Conservation (phyloP, 2,113 vertebrate species). For the Bambusicola thoracicus region DNA sequence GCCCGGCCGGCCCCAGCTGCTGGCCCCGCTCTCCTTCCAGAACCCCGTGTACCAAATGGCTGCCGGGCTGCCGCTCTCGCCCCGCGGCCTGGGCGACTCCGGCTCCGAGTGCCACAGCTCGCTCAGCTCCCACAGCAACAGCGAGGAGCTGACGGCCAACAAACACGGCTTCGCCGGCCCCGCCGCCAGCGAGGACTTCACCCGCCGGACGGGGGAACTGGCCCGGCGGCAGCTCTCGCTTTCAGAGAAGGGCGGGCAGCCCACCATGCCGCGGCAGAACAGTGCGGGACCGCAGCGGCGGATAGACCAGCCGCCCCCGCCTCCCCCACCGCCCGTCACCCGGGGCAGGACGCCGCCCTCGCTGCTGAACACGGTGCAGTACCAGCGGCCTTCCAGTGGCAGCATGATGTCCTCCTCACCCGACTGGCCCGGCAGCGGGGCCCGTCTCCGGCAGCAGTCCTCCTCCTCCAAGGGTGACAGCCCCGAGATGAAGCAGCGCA, state of each 20-base stretch:
- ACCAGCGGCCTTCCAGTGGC: slow-evolving; percentile 90
- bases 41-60: slow-evolving; percentile 99
- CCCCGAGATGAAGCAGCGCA: slow-evolving; percentile 92
- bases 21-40: slow-evolving; percentile 96
- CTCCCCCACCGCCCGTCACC: slow-evolving; percentile 70
- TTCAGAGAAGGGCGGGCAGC: slow-evolving; percentile 86
- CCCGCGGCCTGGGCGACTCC: slow-evolving; percentile 89
- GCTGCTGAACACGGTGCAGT: slow-evolving; percentile 87
- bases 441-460: slow-evolving; percentile 91
- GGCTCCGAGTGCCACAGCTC: slow-evolving; percentile 98
- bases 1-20: slow-evolving; percentile 89
- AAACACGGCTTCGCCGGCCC: slow-evolving; percentile 84
- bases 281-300: slow-evolving; percentile 92
- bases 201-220: slow-evolving; percentile 88
- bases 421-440: slow-evolving; percentile 90
- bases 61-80: slow-evolving; percentile 91
- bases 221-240: slow-evolving; percentile 91
- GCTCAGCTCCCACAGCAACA: slow-evolving; percentile 97
- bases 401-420: slow-evolving; percentile 90
- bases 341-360: slow-evolving; percentile 91
- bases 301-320: slow-evolving; percentile 93
- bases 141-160: slow-evolving; percentile 83
- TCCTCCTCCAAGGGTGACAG: slow-evolving; percentile 97
- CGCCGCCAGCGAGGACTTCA: slow-evolving; percentile 83
- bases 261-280: slow-evolving; percentile 90